phyloP scores from a whole-genome alignment of 1,140 invertebrate genomes.

The Muscidifurax raptorellus region DNA sequence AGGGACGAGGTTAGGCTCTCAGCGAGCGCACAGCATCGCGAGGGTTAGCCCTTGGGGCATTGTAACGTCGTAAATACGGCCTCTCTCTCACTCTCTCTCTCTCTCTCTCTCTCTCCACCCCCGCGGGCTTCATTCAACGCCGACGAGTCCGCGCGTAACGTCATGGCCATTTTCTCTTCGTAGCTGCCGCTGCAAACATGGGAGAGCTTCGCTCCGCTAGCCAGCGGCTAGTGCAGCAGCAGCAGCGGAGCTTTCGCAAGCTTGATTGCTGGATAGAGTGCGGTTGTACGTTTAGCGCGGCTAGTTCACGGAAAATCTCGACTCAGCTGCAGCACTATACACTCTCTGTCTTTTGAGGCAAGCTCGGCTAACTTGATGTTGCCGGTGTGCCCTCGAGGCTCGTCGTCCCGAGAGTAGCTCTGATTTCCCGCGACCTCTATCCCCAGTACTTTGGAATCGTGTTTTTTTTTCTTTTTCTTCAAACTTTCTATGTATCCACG shows the following conservation, averaged over 20 bases:
- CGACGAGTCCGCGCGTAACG: conserved; percentile 56
- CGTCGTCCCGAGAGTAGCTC: neutral
- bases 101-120: neutral
- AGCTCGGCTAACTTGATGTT: neutral
- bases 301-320: neutral
- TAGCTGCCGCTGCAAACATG: neutral
- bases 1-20: conserved; percentile 17
- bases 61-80: conserved; percentile 75
- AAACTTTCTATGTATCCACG: neutral
- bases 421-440: neutral
- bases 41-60: conserved; percentile 75
- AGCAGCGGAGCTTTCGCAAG: conserved; percentile 6
- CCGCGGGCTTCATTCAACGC: conserved; percentile 56
- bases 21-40: conserved; percentile 45
- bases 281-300: neutral
- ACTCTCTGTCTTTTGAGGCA: neutral
- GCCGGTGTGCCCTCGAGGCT: neutral
- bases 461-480: neutral
- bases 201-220: conserved; percentile 37
- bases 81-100: conserved; percentile 33
- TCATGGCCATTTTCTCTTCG: conserved; percentile 62
- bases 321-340: neutral
- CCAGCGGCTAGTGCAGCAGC: conserved; percentile 17
- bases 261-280: conserved; percentile 27
- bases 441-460: neutral